These are phyloP conservation scores for Equus przewalskii DNA, from an alignment of 2,113 vertebrate genomes.

Conservation along the genomic window DNA sequence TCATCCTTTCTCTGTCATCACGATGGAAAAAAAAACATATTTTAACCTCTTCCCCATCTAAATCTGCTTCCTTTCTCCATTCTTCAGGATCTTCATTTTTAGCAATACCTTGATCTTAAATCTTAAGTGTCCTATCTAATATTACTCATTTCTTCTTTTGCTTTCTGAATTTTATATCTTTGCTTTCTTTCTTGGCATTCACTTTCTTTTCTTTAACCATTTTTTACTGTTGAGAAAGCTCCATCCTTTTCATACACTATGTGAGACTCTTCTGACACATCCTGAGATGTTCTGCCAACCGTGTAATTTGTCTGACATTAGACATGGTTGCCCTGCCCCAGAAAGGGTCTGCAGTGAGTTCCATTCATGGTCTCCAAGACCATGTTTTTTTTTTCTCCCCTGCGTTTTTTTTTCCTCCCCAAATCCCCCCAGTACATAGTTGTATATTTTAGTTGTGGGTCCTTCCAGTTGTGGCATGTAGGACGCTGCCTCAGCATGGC, in stretches of 20 bases:
- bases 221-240: neutral
- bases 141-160: neutral
- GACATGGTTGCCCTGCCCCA: neutral
- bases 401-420: too few relatives aligned
- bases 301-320: conserved; percentile 22
- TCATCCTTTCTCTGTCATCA: neutral
- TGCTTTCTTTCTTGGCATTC: neutral
- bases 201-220: neutral
- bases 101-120: neutral
- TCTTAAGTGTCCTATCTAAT: neutral
- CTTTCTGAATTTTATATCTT: neutral
- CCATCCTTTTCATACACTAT: neutral
- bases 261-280: neutral
- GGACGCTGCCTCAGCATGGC: too few relatives aligned
- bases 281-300: conserved; percentile 30
- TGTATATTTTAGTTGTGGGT: too few relatives aligned
- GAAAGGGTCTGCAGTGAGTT: neutral
- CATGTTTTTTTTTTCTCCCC: neutral
- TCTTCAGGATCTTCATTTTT: conserved; percentile 14
- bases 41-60: neutral
- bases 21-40: neutral
- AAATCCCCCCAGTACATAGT: too few relatives aligned
- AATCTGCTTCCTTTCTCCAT: conserved; percentile 39
- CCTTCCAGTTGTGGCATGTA: too few relatives aligned
- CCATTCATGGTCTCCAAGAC: neutral